Base-by-base conservation (phyloP, 1,140 invertebrate genomes). In the Macrosteles quadrilineatus region DNA sequence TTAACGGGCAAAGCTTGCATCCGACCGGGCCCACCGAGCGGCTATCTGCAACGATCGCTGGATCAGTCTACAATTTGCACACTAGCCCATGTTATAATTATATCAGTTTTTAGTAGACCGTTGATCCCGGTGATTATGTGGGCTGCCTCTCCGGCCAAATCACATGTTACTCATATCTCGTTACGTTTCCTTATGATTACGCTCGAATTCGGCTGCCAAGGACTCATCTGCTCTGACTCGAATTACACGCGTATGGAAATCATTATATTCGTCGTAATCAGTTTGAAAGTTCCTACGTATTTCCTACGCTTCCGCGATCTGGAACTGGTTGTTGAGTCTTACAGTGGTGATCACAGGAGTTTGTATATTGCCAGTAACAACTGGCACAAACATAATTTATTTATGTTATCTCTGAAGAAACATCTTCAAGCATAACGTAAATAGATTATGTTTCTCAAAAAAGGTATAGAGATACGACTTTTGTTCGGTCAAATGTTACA, bases 111-210 rank as follows among this genome's bases (percentile, higher is more conserved):
- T 36, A 36, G 32, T 36, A 14, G 32, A 36, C 14, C 32, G 4
- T 36, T 36, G 32, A 36, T 23, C 25, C 55, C 12, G 12, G 55
- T 59, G 25, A 59, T 59, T 59, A 59, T 59, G 25, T 6, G 36
- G 36, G 36, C 36, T 17, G 36, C 36, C 36, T 40, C 36, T 19
- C 47, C 4, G 6, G 47, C 14, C 14, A 59, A 59, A 59, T 59
- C 55, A 59, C 55, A 59, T 23, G 55, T 59, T 59, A 4, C 55
- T 27, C 55, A 50, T n/a, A 59, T 30, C 55, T 59, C 23, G 55
- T 59, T 59, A 59, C 27, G 55, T 59, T 27, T 27, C 55, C 47
- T 50, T 50, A n/a, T 50, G 14, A 50, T 50, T 50, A 50, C 21
- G 4, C 47, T 50, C 47, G 3, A 50, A 3, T 11, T 4, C 2